Conservation (phyloP, 2,888 invertebrate species). For the Bellardia bayeri region DNA sequence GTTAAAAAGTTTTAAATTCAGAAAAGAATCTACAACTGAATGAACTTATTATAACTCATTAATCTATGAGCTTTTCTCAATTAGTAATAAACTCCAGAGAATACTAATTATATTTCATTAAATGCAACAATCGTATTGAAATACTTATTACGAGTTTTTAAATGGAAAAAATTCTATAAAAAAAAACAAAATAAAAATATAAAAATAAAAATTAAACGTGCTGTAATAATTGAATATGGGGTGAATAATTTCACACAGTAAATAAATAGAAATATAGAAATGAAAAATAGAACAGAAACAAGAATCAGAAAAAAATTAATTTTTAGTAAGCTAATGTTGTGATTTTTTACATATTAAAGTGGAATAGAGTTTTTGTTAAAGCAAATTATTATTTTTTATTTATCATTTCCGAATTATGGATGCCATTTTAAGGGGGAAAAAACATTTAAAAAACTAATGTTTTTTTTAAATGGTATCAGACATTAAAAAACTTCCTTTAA, state of each 20-base stretch:
- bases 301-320: too few species aligned
- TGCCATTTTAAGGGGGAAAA: too few species aligned
- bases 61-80: conserved; percentile 45
- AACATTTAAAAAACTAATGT: too few species aligned
- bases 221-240: conserved; percentile 58
- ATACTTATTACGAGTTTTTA: conserved; percentile 11
- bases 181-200: neutral
- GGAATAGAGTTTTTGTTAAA: too few species aligned
- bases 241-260: conserved; percentile 51
- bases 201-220: conserved; percentile 19
- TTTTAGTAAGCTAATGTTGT: too few species aligned
- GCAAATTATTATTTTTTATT: too few species aligned
- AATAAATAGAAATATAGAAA: conserved; percentile 5
- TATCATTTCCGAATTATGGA: too few species aligned
- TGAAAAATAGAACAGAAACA: neutral
- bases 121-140: conserved; percentile 16
- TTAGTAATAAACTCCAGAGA: conserved; percentile 40
- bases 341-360: too few species aligned
- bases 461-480: too few species aligned
- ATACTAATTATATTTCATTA: conserved; percentile 41
- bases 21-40: conserved; percentile 9
- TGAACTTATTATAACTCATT: conserved; percentile 36
- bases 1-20: conserved; percentile 12
- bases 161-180: neutral
- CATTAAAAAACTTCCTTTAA: too few species aligned